Conservation (phyloP, 2,888 invertebrate genomes). For the Dyspetes luteomarginatus region DNA sequence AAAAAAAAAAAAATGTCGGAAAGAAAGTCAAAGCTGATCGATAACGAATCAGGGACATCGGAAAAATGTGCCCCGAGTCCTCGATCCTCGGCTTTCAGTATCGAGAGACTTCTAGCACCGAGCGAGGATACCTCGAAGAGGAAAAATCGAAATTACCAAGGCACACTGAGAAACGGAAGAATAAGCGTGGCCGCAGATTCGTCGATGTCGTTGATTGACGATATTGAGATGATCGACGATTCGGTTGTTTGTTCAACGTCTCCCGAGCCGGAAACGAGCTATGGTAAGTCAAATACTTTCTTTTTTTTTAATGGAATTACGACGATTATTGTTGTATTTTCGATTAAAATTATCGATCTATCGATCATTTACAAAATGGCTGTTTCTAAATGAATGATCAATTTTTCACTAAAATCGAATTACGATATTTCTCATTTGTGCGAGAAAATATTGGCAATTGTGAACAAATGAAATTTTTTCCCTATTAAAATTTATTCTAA, state of each 20-base stretch:
- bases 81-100: constrained; percentile 78
- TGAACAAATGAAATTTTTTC: too few species aligned
- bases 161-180: constrained; percentile 68
- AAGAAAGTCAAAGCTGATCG: constrained; percentile 60
- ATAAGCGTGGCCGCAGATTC: constrained; percentile 76
- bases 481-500: too few species aligned
- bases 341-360: too few species aligned
- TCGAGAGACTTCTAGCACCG: constrained; percentile 79
- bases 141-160: constrained; percentile 50
- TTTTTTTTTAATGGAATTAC: too few species aligned
- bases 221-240: constrained; percentile 75
- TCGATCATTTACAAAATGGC: too few species aligned
- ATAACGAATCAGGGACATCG: constrained; percentile 53
- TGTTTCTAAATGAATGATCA: too few species aligned
- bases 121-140: constrained; percentile 67
- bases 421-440: too few species aligned
- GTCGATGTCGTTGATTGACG: constrained; percentile 77
- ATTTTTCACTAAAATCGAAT: too few species aligned
- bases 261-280: constrained; percentile 78
- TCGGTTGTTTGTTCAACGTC: constrained; percentile 77
- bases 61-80: constrained; percentile 66
- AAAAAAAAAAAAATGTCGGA: constrained; percentile 69
- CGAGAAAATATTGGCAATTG: too few species aligned
- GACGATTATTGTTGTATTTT: too few species aligned
- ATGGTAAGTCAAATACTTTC: too few species aligned